A percentile compares a stretch with the other conserved stretches of the same genome.
phyloP scores from a whole-genome alignment of 2,888 invertebrate species.

The Parnassius apollo region DNA sequence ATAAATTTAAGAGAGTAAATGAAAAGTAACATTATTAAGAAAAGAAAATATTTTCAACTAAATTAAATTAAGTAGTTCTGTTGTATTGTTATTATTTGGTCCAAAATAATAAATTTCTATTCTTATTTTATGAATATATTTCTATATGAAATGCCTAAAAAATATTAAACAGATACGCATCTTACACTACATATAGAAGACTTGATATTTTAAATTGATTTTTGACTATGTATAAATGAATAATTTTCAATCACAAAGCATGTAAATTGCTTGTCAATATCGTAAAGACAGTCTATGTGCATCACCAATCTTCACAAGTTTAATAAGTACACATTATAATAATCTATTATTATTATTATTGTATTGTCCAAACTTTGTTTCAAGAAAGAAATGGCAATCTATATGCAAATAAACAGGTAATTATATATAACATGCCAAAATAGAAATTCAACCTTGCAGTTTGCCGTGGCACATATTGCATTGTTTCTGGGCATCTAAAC shows the following conservation, averaged over 20 bases:
- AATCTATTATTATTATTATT: slow-evolving; percentile 23
- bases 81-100: slow-evolving; percentile 12
- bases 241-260: slow-evolving; percentile 8
- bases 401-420: slow-evolving; percentile 88
- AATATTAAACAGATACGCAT: slow-evolving; percentile 10
- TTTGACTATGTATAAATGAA: slow-evolving; percentile 4
- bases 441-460: slow-evolving; percentile 95
- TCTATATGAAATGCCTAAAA: slow-evolving; percentile 7
- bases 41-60: no score
- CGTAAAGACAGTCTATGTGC: slow-evolving; percentile 29
- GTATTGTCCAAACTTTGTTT: slow-evolving; percentile 36
- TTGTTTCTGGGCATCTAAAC: slow-evolving; percentile 89
- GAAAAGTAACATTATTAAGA: no score
- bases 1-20: no score
- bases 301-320: slow-evolving; percentile 31
- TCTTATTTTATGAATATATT: slow-evolving; percentile 4
- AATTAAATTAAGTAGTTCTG: not conserved
- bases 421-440: slow-evolving; percentile 93
- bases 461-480: slow-evolving; percentile 91
- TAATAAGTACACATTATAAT: slow-evolving; percentile 36
- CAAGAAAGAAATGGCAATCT: slow-evolving; percentile 81
- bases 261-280: slow-evolving; percentile 17
- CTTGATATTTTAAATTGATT: not conserved
- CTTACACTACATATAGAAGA: not conserved
- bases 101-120: slow-evolving; percentile 12